A percentile compares a stretch with the other conserved stretches of the same genome.
Conservation (phyloP, 2,888 invertebrate genomes). For the Alentia gelatinosa region DNA sequence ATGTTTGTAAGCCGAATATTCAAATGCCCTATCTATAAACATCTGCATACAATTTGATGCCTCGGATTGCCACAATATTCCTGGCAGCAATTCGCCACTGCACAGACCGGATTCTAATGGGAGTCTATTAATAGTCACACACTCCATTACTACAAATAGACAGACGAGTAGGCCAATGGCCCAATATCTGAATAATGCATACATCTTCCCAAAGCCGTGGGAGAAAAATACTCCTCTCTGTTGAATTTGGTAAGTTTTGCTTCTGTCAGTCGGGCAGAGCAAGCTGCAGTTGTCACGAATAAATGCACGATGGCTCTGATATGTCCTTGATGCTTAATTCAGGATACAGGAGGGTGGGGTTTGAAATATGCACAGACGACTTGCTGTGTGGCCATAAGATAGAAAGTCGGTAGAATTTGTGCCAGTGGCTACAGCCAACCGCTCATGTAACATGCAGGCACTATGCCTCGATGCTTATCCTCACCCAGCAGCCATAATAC, state of each 20-base stretch:
- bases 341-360: neutral
- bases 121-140: no score
- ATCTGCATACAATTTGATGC: no score
- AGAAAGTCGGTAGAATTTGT: neutral
- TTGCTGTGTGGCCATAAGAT: neutral
- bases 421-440: constrained; percentile 17
- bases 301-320: neutral
- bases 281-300: neutral
- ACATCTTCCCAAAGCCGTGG: neutral
- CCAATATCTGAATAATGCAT: neutral
- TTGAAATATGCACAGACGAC: constrained; percentile 18
- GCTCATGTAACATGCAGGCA: constrained; percentile 29
- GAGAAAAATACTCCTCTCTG: neutral
- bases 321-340: neutral
- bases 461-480: neutral
- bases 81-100: no score
- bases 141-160: neutral
- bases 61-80: no score
- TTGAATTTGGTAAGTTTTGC: neutral
- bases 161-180: neutral
- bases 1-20: no score
- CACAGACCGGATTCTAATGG: no score
- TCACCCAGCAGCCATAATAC: neutral
- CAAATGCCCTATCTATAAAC: no score
- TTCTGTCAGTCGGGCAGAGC: neutral